Percentiles rank a stretch among this genome's conserved stretches.
phyloP scores from a whole-genome alignment of 2,888 invertebrate species.

The Rhyacophila evoluta region DNA sequence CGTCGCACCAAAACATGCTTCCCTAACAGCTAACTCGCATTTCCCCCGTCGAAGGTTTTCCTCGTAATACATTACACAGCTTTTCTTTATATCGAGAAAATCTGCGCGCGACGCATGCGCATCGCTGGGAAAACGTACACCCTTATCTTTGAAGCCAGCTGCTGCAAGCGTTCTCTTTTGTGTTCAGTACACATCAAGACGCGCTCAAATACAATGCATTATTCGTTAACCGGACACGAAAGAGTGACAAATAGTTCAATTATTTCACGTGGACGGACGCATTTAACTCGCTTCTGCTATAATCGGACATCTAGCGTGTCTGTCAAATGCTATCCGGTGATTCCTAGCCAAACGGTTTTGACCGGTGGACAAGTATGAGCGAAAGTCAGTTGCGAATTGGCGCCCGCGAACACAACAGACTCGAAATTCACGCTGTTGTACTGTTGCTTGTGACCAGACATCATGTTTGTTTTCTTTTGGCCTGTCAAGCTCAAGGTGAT shows the following conservation, averaged over 20 bases:
- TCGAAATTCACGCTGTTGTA: neutral
- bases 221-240: neutral
- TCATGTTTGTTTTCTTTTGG: neutral
- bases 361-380: neutral
- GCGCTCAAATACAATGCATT: neutral
- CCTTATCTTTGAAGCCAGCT: conserved; percentile 1
- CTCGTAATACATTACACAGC: neutral
- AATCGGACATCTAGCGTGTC: neutral
- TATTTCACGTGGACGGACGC: neutral
- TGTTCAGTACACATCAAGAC: neutral
- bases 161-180: neutral
- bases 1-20: neutral
- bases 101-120: neutral
- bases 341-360: neutral
- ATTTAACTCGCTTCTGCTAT: neutral
- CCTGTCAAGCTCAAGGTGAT: neutral
- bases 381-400: neutral
- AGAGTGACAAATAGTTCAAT: neutral
- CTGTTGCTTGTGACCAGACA: neutral
- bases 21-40: neutral
- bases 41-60: neutral
- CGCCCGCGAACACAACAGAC: neutral
- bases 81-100: conserved; percentile 1
- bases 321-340: neutral
- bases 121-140: neutral